Base-by-base conservation (phyloP, 2,888 invertebrate genomes). In the Heliconius hortense region DNA sequence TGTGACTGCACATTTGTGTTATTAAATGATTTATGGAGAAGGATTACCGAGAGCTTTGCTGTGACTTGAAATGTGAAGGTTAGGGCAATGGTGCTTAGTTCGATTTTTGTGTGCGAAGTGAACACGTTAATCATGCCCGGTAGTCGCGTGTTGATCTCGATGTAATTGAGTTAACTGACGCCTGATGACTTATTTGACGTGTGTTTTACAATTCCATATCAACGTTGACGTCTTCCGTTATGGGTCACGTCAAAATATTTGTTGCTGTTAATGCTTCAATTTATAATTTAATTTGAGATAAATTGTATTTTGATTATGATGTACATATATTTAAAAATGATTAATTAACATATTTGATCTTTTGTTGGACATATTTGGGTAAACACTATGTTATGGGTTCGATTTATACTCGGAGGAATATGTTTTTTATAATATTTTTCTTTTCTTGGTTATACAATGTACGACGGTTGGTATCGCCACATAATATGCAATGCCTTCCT, bases 121-220 rank as follows among this genome's bases (percentile, higher is more conserved):
- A 76, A 79, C 82, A 81, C 72, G 91, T 91, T 92, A 91, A 92
- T 90, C 91, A 90, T 90, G 90, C 88, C 89, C 90, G 88, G 92
- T 90, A 92, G 93, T 89, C 85, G 89, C 90, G 89, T 93, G 93
- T 93, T 94, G 93, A 93, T 94, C 94, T 90, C 90, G 80, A 84
- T 87, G 90, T 93, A 94, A 94, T 93, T 93, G 93, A 92, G 92
- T 92, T 93, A 92, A 91, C 93, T 92, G 92, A 92, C 92, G 88
- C 87, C 88, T 92, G 92, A 93, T 92, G 93, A 93, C 93, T 93
- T 93, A 93, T 94, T 93, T 93, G 93, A 92, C 87, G 90, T 91
- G 84, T 87, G 88, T 90, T 91, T 89, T 87, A 88, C 88, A 82
- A 84, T 81, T 80, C 80, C 81, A 81, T 80, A 82, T 80, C 82